These are phyloP conservation scores for Catocala sponsa DNA, from an alignment of 2,888 invertebrate genomes.

Conservation along the genomic window DNA sequence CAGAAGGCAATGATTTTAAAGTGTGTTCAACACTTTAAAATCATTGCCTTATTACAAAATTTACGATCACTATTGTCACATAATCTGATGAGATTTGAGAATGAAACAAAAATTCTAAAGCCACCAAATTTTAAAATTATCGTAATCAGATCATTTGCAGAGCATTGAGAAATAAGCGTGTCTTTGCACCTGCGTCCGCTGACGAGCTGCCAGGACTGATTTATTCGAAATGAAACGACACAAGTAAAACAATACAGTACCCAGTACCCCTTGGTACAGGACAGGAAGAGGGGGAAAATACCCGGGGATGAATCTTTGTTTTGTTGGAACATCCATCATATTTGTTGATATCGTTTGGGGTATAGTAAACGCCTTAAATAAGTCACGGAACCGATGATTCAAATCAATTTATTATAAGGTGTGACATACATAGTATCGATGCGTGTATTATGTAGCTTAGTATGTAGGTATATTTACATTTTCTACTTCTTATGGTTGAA, in stretches of 20 bases:
- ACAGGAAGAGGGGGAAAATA: conserved; percentile 66
- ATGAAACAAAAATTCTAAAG: background rate
- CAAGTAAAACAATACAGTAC: conserved; percentile 71
- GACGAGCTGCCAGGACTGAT: conserved; percentile 74
- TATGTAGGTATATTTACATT: too few species aligned
- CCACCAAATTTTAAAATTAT: conserved; percentile 33
- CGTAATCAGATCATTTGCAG: conserved; percentile 44
- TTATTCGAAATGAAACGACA: conserved; percentile 69
- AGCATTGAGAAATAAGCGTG: conserved; percentile 51
- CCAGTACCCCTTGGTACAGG: conserved; percentile 44
- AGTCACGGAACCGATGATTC: background rate
- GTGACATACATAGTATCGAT: too few species aligned
- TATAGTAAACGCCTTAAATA: background rate
- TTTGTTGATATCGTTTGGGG: background rate
- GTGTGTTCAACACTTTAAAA: too few species aligned
- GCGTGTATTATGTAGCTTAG: too few species aligned
- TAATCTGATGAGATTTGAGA: too few species aligned
- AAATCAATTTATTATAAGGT: too few species aligned
- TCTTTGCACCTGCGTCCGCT: conserved; percentile 78
- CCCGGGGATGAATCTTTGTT: conserved; percentile 62
- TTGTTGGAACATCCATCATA: conserved; percentile 68
- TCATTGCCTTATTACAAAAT: too few species aligned
- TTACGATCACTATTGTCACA: too few species aligned
- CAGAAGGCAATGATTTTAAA: too few species aligned
- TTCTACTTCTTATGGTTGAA: too few species aligned